These are phyloP conservation scores for Myripristis jacobus DNA, from an alignment of 2,797 vertebrate genomes.

Conservation along the genomic window DNA sequence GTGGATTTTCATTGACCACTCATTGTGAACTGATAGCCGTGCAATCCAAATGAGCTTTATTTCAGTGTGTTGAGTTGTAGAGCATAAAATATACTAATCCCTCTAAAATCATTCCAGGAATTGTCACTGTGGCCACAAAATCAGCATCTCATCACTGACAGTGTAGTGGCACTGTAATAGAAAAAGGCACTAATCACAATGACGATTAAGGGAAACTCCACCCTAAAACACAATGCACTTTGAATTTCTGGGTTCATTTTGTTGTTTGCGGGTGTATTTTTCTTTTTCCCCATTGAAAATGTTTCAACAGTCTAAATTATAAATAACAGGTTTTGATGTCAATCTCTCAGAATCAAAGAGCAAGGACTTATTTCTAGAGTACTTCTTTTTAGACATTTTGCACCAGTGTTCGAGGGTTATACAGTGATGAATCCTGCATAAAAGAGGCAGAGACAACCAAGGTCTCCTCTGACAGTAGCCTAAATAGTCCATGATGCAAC, in stretches of 20 bases:
- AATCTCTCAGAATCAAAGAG: too few relatives aligned
- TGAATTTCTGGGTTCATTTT: too few relatives aligned
- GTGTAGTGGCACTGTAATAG: neutral
- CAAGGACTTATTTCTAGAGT: too few relatives aligned
- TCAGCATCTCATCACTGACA: neutral
- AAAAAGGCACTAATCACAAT: too few relatives aligned
- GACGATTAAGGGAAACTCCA: too few relatives aligned
- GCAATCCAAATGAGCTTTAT: neutral
- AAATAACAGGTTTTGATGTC: too few relatives aligned
- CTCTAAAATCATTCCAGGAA: neutral
- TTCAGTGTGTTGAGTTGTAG: neutral
- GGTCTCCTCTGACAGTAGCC: constrained; percentile 4
- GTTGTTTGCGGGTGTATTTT: too few relatives aligned
- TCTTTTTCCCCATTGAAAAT: too few relatives aligned
- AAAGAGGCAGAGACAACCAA: constrained; percentile 9
- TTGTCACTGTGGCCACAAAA: neutral
- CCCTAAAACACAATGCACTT: too few relatives aligned
- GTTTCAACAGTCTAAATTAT: too few relatives aligned
- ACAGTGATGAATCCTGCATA: constrained; percentile 14
- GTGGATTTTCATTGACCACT: neutral
- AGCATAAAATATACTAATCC: neutral
- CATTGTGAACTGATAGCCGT: too few relatives aligned
- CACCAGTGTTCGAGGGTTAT: neutral
- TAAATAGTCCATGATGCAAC: constrained; percentile 3
- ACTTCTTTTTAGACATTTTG: neutral